These are phyloP conservation scores for Halcyon chelicuti DNA, from an alignment of 2,797 vertebrate genomes.

Conservation along the genomic window DNA sequence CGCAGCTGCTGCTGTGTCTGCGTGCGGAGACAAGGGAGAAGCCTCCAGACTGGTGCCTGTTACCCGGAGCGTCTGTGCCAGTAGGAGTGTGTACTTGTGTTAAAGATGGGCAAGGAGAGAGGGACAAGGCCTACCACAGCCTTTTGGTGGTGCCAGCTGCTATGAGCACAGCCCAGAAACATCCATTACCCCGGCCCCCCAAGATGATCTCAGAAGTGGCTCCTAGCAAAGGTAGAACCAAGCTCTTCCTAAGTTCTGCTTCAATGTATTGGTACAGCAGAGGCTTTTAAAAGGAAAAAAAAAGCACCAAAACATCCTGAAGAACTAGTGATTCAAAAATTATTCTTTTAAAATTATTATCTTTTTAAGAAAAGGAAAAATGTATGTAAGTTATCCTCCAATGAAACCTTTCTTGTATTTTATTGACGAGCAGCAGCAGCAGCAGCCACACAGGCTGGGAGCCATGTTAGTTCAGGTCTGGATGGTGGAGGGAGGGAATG, in stretches of 20 bases:
- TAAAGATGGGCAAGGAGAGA: not conserved
- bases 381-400: not conserved
- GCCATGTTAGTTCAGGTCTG: not conserved
- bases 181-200: not conserved
- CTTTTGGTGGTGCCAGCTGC: fast-evolving
- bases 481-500: not conserved
- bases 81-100: fast-evolving
- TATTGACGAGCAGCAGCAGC: not conserved
- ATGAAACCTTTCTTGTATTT: not conserved
- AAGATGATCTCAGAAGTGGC: not conserved
- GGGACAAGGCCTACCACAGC: not conserved
- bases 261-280: not conserved
- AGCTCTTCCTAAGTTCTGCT: fast-evolving
- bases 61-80: not conserved
- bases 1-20: not conserved
- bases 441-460: not conserved
- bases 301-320: not conserved
- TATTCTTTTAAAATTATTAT: not conserved
- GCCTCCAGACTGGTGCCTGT: not conserved
- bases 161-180: not conserved
- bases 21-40: not conserved
- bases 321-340: not conserved
- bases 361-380: not conserved
- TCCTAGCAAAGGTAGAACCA: not conserved
- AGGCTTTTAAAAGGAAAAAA: not conserved